A percentile compares a stretch with the other conserved stretches of the same genome.
Conservation (phyloP, 2,888 invertebrate species). For the Acleris laterana region DNA sequence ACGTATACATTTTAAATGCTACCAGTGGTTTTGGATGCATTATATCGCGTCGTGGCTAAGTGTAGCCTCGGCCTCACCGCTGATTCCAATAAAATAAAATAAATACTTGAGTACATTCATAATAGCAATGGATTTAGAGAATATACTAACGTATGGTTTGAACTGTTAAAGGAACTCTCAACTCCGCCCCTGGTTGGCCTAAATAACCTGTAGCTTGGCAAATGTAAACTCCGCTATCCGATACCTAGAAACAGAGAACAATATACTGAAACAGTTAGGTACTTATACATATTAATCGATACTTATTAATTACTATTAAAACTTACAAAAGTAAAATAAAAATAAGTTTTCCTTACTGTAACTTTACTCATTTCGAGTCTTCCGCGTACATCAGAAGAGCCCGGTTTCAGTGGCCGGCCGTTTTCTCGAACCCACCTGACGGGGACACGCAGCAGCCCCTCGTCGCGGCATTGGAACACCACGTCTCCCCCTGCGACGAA, state of each 20-base stretch:
- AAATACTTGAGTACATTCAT: neutral
- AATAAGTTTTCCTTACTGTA: slow-evolving; percentile 73
- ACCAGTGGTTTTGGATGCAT: too few relatives aligned
- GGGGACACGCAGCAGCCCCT: slow-evolving; percentile 90
- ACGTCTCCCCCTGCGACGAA: slow-evolving; percentile 91
- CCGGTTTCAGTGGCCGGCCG: slow-evolving; percentile 89
- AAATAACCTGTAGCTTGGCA: slow-evolving; percentile 91
- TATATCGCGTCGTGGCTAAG: too few relatives aligned
- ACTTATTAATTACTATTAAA: too few relatives aligned
- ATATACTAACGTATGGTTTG: slow-evolving; percentile 59
- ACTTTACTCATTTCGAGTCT: slow-evolving; percentile 94
- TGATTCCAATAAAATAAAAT: too few relatives aligned
- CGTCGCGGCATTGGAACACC: slow-evolving; percentile 96
- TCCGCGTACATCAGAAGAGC: slow-evolving; percentile 90
- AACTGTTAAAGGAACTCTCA: slow-evolving; percentile 89
- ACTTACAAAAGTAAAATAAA: neutral
- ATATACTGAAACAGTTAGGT: too few relatives aligned
- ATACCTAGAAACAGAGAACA: slow-evolving; percentile 70
- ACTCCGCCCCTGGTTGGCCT: slow-evolving; percentile 86
- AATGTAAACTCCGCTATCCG: slow-evolving; percentile 92
- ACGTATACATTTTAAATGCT: too few relatives aligned
- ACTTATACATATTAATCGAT: too few relatives aligned
- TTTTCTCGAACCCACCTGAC: slow-evolving; percentile 91
- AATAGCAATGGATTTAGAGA: neutral
- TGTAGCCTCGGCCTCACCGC: too few relatives aligned